phyloP scores from a whole-genome alignment of 2,888 invertebrate genomes.

The Petrolisthes manimaculis region DNA sequence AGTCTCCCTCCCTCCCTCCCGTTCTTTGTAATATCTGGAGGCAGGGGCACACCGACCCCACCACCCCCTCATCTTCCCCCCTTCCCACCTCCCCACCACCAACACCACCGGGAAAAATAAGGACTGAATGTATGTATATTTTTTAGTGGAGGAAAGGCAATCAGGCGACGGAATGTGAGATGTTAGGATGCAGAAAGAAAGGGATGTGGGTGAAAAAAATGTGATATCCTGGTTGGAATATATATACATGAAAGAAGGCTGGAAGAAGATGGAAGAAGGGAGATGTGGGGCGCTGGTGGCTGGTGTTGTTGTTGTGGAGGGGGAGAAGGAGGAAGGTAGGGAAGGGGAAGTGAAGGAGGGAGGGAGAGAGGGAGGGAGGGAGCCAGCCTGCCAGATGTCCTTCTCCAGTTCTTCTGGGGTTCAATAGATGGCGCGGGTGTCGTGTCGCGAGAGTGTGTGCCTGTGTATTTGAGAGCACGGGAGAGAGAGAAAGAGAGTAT shows the following conservation, averaged over 20 bases:
- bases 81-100: not conserved
- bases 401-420: not conserved
- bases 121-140: no score
- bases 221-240: no score
- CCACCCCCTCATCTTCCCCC: not conserved
- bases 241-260: no score
- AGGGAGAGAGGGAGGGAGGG: not conserved
- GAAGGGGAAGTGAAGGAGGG: not conserved
- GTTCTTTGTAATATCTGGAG: slow-evolving; percentile 34
- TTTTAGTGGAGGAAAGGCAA: no score
- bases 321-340: not conserved
- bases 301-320: no score
- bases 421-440: slow-evolving; percentile 51
- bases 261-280: no score
- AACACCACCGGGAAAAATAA: not conserved
- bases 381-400: not conserved
- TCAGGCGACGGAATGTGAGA: not conserved
- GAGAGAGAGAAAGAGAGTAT: slow-evolving; percentile 18
- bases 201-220: no score
- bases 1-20: slow-evolving; percentile 16
- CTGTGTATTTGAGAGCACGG: not conserved
- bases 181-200: no score
- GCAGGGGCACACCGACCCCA: no score
- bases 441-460: slow-evolving; percentile 10
- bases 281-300: no score